Evolutionary conservation across 2,888 invertebrate species (phyloP).

Genomic region (Arrhopalites spinosus): DNA sequence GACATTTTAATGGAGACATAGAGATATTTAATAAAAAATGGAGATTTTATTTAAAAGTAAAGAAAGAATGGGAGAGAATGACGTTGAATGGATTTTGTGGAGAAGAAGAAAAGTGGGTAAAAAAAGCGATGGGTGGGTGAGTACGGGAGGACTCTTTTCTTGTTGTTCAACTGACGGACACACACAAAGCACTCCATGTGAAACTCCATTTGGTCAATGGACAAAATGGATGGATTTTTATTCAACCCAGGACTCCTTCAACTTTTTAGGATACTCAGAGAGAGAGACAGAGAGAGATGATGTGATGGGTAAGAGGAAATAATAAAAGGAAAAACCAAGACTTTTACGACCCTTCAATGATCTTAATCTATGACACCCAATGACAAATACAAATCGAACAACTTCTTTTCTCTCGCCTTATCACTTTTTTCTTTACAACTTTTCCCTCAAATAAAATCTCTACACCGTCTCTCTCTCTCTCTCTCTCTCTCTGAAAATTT

Average conservation of each 20-base stretch:
- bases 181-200: conserved; percentile 3
- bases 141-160: not conserved
- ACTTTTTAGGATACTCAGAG: not conserved
- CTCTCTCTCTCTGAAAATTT: conserved; percentile 9
- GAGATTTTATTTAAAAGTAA: not conserved
- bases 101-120: not conserved
- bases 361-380: conserved; percentile 20
- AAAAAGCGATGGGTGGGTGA: not conserved
- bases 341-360: conserved; percentile 9
- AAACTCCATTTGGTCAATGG: not conserved
- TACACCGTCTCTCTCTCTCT: not conserved
- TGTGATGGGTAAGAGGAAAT: no score
- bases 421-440: not conserved
- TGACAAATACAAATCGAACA: conserved; percentile 22
- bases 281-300: no score
- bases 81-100: not conserved
- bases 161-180: not conserved
- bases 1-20: no score
- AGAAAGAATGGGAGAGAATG: not conserved
- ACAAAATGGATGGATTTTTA: not conserved
- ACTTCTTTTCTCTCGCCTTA: conserved; percentile 6
- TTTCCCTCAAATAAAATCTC: not conserved
- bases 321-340: not conserved
- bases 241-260: not conserved
- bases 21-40: no score